A percentile compares a stretch with the other conserved stretches of the same genome.
Evolutionary conservation across 1,140 invertebrate species (phyloP).

Genomic region (Bilobella aurantiaca): DNA sequence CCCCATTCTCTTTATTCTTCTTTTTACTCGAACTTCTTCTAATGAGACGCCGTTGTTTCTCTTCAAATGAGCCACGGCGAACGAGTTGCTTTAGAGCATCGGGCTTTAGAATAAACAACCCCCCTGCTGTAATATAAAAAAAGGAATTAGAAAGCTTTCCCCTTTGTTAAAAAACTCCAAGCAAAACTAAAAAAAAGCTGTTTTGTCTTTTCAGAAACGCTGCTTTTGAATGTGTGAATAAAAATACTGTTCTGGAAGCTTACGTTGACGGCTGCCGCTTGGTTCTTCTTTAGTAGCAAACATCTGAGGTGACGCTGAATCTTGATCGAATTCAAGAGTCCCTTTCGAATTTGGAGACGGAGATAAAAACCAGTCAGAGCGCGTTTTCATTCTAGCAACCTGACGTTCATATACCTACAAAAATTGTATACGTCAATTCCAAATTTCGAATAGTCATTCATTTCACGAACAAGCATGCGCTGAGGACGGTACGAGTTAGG

Average conservation of each 20-base stretch:
- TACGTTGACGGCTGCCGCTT: no score
- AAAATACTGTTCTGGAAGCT: no score
- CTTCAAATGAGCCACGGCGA: constrained; percentile 52
- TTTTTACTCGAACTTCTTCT: constrained; percentile 56
- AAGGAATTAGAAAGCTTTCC: no score
- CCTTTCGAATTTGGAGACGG: constrained; percentile 41
- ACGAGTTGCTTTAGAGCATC: constrained; percentile 57
- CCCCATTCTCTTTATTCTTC: constrained; percentile 55
- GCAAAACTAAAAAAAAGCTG: no score
- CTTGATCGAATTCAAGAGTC: constrained; percentile 21
- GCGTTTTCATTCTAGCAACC: constrained; percentile 79
- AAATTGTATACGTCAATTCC: no score
- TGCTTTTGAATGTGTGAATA: no score
- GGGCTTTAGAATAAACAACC: constrained; percentile 54
- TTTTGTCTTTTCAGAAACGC: no score
- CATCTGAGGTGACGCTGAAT: constrained; percentile 4
- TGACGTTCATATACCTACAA: constrained; percentile 80
- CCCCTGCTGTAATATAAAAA: constrained; percentile 35
- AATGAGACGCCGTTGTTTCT: constrained; percentile 51
- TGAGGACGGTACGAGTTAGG: no score
- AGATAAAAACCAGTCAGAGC: constrained; percentile 87
- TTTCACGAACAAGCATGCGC: background rate
- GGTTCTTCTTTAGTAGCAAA: no score
- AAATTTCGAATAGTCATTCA: background rate
- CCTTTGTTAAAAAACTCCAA: no score